A percentile compares a stretch with the other conserved stretches of the same genome.
These are phyloP conservation scores for Boloria euphrosyne DNA, from an alignment of 2,888 invertebrate genomes.

Conservation along the genomic window DNA sequence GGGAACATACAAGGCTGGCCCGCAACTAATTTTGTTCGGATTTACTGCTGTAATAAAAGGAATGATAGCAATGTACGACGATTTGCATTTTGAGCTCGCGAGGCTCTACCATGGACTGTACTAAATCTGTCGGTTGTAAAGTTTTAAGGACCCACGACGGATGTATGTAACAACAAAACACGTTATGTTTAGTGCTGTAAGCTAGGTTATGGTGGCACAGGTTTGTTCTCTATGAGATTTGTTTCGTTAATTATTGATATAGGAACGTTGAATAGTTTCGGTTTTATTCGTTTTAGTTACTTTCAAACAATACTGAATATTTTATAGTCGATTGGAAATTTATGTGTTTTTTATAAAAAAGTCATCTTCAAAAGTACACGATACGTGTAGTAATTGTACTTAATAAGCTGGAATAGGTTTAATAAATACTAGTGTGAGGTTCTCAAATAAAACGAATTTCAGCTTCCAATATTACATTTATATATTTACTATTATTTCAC, in stretches of 20 bases:
- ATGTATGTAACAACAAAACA: not conserved
- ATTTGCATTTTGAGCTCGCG: slow-evolving; percentile 54
- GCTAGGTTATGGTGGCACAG: not conserved
- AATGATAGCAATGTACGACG: slow-evolving; percentile 51
- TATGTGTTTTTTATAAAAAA: too few species aligned
- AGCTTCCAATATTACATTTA: too few species aligned
- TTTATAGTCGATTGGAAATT: too few species aligned
- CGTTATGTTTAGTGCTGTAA: slow-evolving; percentile 1
- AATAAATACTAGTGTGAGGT: too few species aligned
- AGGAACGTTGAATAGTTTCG: too few species aligned
- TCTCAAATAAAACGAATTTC: too few species aligned
- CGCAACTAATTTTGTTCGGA: slow-evolving; percentile 32
- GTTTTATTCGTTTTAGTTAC: too few species aligned
- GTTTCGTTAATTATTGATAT: slow-evolving; percentile 3
- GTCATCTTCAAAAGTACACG: too few species aligned
- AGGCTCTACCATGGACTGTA: slow-evolving; percentile 33
- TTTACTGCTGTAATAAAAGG: slow-evolving; percentile 39
- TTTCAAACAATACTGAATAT: too few species aligned
- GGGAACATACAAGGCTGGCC: slow-evolving; percentile 32
- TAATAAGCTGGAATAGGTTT: too few species aligned
- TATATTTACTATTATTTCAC: too few species aligned
- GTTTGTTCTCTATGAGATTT: not conserved
- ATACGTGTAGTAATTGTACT: too few species aligned
- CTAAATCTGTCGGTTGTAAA: slow-evolving; percentile 32
- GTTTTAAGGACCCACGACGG: slow-evolving; percentile 25